phyloP scores from a whole-genome alignment of 2,888 invertebrate genomes.

The Tenthredo amoena region DNA sequence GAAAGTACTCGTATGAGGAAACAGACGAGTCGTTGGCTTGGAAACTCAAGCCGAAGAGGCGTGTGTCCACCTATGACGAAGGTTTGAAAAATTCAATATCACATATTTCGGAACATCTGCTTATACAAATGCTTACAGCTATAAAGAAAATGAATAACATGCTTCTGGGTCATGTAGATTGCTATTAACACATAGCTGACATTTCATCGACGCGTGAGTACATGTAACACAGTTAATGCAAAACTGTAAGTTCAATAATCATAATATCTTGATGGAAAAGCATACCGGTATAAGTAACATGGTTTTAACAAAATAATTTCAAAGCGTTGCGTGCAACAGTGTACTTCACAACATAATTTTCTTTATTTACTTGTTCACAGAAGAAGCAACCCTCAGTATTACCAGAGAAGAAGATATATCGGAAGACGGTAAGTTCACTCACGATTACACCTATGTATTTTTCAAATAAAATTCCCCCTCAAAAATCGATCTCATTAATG shows the following conservation, averaged over 20 bases:
- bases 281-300: conserved; percentile 71
- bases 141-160: conserved; percentile 50
- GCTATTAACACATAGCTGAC: conserved; percentile 47
- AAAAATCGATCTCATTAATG: not conserved
- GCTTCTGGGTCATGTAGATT: conserved; percentile 37
- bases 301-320: conserved; percentile 34
- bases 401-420: conserved; percentile 84
- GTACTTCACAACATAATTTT: conserved; percentile 11
- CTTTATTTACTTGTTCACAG: conserved; percentile 78
- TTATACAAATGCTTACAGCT: conserved; percentile 62
- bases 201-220: conserved; percentile 45
- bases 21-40: conserved; percentile 85
- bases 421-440: conserved; percentile 77
- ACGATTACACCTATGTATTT: not conserved
- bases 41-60: conserved; percentile 85
- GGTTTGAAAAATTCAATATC: conserved; percentile 79
- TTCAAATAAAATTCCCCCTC: not conserved
- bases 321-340: conserved; percentile 38
- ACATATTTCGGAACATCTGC: conserved; percentile 37
- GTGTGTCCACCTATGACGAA: conserved; percentile 84
- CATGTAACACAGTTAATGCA: conserved; percentile 34
- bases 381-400: conserved; percentile 86
- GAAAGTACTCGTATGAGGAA: conserved; percentile 78
- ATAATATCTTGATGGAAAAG: conserved; percentile 68
- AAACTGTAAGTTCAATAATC: conserved; percentile 22